These are phyloP conservation scores for Torymus texanus DNA, from an alignment of 2,888 invertebrate genomes.

Conservation along the genomic window DNA sequence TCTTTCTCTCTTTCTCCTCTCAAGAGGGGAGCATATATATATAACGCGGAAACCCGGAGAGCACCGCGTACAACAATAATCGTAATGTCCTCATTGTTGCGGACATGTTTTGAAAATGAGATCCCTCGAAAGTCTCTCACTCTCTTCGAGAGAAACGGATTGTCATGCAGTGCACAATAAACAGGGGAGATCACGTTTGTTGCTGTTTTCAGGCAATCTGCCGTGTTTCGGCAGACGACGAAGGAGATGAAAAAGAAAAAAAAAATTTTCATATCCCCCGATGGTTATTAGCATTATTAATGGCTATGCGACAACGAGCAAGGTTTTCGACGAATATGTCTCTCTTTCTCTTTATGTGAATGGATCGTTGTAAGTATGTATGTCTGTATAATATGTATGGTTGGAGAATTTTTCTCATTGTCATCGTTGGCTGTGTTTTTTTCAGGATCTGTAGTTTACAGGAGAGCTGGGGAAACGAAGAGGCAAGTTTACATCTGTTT, in stretches of 20 bases:
- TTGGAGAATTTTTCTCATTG: no score
- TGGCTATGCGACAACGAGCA: constrained; percentile 60
- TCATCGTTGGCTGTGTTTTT: no score
- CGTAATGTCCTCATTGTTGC: constrained; percentile 74
- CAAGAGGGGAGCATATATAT: no score
- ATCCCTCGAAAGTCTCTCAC: constrained; percentile 26
- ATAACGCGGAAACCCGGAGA: constrained; percentile 34
- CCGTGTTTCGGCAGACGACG: constrained; percentile 53
- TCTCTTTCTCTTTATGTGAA: no score
- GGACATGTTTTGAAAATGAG: constrained; percentile 74
- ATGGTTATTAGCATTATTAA: constrained; percentile 72
- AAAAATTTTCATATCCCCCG: constrained; percentile 56
- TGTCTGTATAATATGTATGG: no score
- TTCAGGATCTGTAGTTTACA: no score
- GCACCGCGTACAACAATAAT: constrained; percentile 66
- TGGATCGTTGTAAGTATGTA: no score
- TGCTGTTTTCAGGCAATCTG: constrained; percentile 71
- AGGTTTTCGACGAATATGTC: no score
- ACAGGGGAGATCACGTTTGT: constrained; percentile 67
- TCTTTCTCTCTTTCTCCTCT: no score
- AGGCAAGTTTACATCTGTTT: no score
- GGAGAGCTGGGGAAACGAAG: no score
- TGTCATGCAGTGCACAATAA: constrained; percentile 54
- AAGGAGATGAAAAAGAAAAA: constrained; percentile 1
- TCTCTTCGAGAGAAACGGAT: constrained; percentile 25